A percentile compares a stretch with the other conserved stretches of the same genome.
Evolutionary conservation across 2,888 invertebrate species (phyloP).

Genomic region (Adineta ricciae): DNA sequence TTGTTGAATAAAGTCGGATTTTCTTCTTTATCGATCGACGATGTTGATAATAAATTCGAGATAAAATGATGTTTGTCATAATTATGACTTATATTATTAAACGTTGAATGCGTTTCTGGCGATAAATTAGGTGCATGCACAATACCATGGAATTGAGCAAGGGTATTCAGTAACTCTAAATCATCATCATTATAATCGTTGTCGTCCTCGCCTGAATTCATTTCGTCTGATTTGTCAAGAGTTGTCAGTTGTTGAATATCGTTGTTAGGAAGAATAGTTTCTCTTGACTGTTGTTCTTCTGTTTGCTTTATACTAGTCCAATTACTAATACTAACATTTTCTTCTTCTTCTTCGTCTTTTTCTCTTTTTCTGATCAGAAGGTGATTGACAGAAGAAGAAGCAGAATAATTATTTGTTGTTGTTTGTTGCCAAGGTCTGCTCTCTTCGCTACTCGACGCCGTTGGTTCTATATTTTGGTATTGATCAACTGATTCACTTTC

Average conservation of each 20-base stretch:
- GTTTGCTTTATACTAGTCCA: neutral
- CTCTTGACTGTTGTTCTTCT: neutral
- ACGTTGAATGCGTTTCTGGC: neutral
- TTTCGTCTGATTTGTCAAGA: neutral
- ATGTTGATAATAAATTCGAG: too few species aligned
- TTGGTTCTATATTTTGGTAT: neutral
- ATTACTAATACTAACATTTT: neutral
- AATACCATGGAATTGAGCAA: constrained; percentile 1
- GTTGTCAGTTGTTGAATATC: neutral
- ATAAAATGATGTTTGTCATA: too few species aligned
- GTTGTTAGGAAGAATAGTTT: neutral
- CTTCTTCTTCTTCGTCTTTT: neutral
- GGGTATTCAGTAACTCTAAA: neutral
- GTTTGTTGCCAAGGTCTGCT: neutral
- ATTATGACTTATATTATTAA: neutral
- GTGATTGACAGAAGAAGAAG: neutral
- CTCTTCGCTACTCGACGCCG: neutral
- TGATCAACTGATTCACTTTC: neutral
- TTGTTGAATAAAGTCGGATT: neutral
- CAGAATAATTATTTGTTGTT: neutral
- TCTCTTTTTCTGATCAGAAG: neutral
- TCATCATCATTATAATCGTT: neutral
- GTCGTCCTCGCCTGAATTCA: neutral
- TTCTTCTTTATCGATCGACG: too few species aligned
- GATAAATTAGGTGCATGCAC: neutral